Base-by-base conservation (phyloP, 2,888 invertebrate genomes). In the Meandrusa payeni region DNA sequence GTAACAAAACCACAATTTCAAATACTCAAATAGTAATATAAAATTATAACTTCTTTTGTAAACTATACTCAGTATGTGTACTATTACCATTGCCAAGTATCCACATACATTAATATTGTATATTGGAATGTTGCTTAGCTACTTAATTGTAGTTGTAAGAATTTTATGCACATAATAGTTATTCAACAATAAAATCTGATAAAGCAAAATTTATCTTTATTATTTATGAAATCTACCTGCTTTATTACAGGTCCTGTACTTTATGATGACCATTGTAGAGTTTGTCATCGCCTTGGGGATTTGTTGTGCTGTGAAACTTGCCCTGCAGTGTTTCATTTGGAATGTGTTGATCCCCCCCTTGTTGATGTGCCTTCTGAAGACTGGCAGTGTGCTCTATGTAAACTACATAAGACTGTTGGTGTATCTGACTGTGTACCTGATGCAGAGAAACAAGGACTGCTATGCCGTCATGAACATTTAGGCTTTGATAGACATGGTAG, bases 281-380 rank as follows among this genome's bases (percentile, higher is more conserved):
- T 95, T 13, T 97, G 97, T 66, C 97, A 97, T 76, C 93, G 96
- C 46, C 86, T 97, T 42, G 99, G 99, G 13, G 98, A 98, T 76
- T 88, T 99, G 34, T 82, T 99, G 5, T 98, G 98, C 72, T 99
- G 99, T 81, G 99, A 99, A 83, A 97, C 97, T 2, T 99, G 99
- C 69, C 97, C 99, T 10, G 99, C 99, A 15, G 98, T 98, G 11
- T 99, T 97, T 78, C 99, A 99, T 78, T 89, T 99, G 68, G 96
- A 95, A 64, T 99, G 99, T 87, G 95, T 98, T 37, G 97, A 97
- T 69, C 98, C 98, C 37, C 97, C 97, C 5, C 86, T 99, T 68
- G 92, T 94, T 34, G 94, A 97, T 80, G 97, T 98, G 29, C 98
- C 98, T 39, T 95, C 96, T 44, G 98, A 98, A 82, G 98, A 98